A percentile compares a stretch with the other conserved stretches of the same genome.
These are phyloP conservation scores for Hiodon alosoides DNA, from an alignment of 2,113 vertebrate genomes.

Conservation along the genomic window DNA sequence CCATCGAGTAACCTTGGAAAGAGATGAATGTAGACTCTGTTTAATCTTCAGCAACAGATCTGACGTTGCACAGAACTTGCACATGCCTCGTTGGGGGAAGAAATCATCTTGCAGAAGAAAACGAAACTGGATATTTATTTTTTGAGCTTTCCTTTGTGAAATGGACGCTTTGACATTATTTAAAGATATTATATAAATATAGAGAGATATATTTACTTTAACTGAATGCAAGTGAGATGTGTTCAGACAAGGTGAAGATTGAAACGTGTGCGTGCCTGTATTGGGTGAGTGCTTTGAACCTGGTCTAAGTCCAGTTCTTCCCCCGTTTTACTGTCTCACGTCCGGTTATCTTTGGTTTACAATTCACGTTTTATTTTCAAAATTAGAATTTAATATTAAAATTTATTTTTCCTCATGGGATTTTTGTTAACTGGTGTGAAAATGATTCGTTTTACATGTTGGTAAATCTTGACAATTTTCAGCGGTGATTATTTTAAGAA, in stretches of 20 bases:
- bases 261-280: slow-evolving; percentile 8
- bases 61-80: slow-evolving; percentile 26
- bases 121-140: slow-evolving; percentile 32
- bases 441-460: background rate
- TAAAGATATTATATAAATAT: slow-evolving; percentile 26
- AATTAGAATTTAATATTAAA: background rate
- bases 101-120: slow-evolving; percentile 24
- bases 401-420: background rate
- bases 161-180: slow-evolving; percentile 26
- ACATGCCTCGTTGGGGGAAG: slow-evolving; percentile 15
- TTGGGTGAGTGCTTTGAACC: background rate
- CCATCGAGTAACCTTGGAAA: slow-evolving; percentile 19
- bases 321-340: background rate
- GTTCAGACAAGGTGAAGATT: slow-evolving; percentile 5
- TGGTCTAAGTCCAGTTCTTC: background rate
- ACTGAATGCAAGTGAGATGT: slow-evolving; percentile 12
- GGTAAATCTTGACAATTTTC: slow-evolving; percentile 6
- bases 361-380: slow-evolving; percentile 13
- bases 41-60: slow-evolving; percentile 16
- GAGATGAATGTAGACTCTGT: slow-evolving; percentile 26
- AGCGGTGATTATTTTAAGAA: slow-evolving; percentile 8
- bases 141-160: slow-evolving; percentile 23
- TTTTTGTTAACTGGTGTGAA: background rate
- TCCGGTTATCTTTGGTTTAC: slow-evolving; percentile 4
- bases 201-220: slow-evolving; percentile 19